These are phyloP conservation scores for Epinotia bilunana DNA, from an alignment of 2,888 invertebrate species.

Conservation along the genomic window DNA sequence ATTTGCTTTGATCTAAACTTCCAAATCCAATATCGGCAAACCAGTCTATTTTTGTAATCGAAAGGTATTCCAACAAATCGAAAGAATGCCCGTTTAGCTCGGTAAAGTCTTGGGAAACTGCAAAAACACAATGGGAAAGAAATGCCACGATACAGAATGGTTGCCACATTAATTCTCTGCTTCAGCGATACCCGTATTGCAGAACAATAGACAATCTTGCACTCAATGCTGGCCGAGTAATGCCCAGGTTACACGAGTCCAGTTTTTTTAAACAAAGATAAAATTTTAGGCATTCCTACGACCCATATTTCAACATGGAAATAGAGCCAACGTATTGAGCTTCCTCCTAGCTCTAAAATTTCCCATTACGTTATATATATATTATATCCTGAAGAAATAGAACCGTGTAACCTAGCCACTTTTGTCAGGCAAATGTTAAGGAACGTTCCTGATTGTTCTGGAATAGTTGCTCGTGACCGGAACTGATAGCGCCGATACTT, in stretches of 20 bases:
- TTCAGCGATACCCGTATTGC: slow-evolving; percentile 47
- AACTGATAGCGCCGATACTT: slow-evolving; percentile 55
- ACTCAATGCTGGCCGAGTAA: slow-evolving; percentile 52
- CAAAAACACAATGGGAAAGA: slow-evolving; percentile 41
- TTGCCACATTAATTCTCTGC: slow-evolving; percentile 35
- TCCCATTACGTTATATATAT: background rate
- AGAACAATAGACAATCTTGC: slow-evolving; percentile 64
- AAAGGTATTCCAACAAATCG: slow-evolving; percentile 7
- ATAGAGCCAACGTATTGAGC: background rate
- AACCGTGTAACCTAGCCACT: background rate
- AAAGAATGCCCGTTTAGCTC: slow-evolving; percentile 9
- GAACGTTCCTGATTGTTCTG: slow-evolving; percentile 61
- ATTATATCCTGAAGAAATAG: background rate
- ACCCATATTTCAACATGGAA: background rate
- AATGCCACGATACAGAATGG: slow-evolving; percentile 39
- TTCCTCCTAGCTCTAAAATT: background rate
- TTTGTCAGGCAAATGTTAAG: slow-evolving; percentile 49
- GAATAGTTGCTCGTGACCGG: slow-evolving; percentile 54
- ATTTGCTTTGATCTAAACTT: slow-evolving; percentile 6
- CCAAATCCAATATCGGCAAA: background rate
- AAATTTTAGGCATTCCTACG: background rate
- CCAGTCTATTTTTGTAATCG: slow-evolving; percentile 1
- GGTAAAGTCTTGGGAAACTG: slow-evolving; percentile 31
- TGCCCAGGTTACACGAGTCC: slow-evolving; percentile 52
- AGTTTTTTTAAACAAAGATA: slow-evolving; percentile 6